These are phyloP conservation scores for Sycophaga agraensis DNA, from an alignment of 1,140 invertebrate species.

Conservation along the genomic window DNA sequence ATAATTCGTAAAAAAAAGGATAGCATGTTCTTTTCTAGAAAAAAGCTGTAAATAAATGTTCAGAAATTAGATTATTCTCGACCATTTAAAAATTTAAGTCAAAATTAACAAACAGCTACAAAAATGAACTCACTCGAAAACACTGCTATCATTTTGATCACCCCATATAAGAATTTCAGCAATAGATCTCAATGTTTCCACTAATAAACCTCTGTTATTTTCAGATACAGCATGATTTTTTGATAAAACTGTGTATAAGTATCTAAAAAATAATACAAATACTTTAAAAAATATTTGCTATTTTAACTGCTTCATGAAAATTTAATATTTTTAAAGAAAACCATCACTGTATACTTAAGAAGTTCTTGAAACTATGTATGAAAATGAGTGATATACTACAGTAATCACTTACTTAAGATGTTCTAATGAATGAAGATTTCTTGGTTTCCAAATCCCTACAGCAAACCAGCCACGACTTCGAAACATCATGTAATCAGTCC, in stretches of 20 bases:
- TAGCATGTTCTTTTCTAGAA: conserved; percentile 99
- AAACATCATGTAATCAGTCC: no score
- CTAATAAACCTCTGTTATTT: conserved; percentile 89
- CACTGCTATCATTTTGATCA: conserved; percentile 98
- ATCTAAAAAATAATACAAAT: conserved; percentile 58
- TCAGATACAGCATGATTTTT: conserved; percentile 98
- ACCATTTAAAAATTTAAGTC: conserved; percentile 8
- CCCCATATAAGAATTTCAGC: conserved; percentile 99
- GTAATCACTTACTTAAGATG: conserved; percentile 92
- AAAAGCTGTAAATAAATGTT: conserved; percentile 75
- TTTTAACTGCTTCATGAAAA: no score
- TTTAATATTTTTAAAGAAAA: no score
- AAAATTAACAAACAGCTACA: background rate
- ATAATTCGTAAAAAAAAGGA: conserved; percentile 97
- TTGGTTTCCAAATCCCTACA: conserved; percentile 84
- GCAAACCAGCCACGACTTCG: conserved; percentile 86
- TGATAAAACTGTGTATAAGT: conserved; percentile 91
- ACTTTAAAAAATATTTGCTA: no score
- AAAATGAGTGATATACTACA: no score
- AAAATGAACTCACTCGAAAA: conserved; percentile 87
- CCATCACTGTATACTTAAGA: no score
- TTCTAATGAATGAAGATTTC: conserved; percentile 94
- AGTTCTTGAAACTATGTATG: no score
- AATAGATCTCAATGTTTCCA: conserved; percentile 95
- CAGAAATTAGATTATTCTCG: conserved; percentile 10